Conservation (phyloP, 1,140 invertebrate species). For the Charaxes varanes region DNA sequence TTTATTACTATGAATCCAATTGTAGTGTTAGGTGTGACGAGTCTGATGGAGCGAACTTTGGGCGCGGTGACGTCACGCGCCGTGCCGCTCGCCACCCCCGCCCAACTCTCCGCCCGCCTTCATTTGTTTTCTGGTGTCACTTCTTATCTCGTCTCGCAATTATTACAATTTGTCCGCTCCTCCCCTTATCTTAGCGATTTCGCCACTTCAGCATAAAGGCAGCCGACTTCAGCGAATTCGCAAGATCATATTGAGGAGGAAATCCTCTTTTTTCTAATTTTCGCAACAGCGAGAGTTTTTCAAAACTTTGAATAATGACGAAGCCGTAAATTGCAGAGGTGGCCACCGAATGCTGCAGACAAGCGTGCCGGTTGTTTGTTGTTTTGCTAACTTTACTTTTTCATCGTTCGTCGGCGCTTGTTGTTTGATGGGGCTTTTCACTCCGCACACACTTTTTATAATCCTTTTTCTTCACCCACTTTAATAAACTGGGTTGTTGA, state of each 20-base stretch:
- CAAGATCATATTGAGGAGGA: conserved; percentile 62
- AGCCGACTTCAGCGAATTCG: conserved; percentile 62
- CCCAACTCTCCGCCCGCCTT: conserved; percentile 42
- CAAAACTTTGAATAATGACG: conserved; percentile 64
- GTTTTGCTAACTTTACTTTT: conserved; percentile 53
- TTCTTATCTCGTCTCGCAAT: conserved; percentile 71
- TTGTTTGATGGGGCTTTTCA: conserved; percentile 46
- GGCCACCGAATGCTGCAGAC: conserved; percentile 44
- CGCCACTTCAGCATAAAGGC: conserved; percentile 66
- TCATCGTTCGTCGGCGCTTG: conserved; percentile 32
- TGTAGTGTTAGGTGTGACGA: conserved; percentile 19
- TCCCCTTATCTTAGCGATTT: conserved; percentile 68
- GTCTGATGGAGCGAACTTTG: conserved; percentile 25
- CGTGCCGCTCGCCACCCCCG: conserved; percentile 22
- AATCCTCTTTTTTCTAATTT: conserved; percentile 60
- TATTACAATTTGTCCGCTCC: conserved; percentile 73
- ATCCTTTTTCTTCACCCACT: conserved; percentile 5
- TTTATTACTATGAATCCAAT: conserved; percentile 25
- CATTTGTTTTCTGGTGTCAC: conserved; percentile 72
- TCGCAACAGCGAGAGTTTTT: conserved; percentile 37
- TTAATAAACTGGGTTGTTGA: background rate
- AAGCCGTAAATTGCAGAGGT: conserved; percentile 53
- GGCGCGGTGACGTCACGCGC: conserved; percentile 42
- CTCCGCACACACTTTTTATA: conserved; percentile 31
- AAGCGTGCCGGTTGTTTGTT: conserved; percentile 47